phyloP scores from a whole-genome alignment of 1,140 invertebrate genomes.

The Anadara kagoshimensis region DNA sequence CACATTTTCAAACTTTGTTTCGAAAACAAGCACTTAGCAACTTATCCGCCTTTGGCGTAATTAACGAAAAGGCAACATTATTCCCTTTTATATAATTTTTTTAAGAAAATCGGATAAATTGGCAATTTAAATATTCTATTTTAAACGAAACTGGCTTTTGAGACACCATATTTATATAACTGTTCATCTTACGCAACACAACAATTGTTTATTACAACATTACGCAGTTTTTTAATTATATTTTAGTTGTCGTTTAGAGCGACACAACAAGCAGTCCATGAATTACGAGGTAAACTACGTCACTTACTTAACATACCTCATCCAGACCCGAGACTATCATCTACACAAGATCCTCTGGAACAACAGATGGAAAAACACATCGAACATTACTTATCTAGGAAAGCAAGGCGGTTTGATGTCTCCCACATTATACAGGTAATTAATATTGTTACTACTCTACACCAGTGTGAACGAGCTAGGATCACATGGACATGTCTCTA shows the following conservation, averaged over 20 bases:
- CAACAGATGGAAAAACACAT: conserved; percentile 76
- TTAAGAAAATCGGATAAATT: too few species aligned
- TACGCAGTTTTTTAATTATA: conserved; percentile 28
- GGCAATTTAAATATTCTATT: too few species aligned
- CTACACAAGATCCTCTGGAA: conserved; percentile 53
- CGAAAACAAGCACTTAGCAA: too few species aligned
- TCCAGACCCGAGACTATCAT: conserved; percentile 27
- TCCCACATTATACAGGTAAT: conserved; percentile 77
- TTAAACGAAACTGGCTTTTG: too few species aligned
- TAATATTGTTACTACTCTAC: too few species aligned
- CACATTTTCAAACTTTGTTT: not conserved
- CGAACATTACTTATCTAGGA: conserved; percentile 75
- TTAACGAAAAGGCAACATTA: too few species aligned
- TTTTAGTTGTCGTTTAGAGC: conserved; percentile 79
- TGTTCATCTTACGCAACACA: not conserved
- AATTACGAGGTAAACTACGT: conserved; percentile 76
- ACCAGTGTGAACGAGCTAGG: too few species aligned
- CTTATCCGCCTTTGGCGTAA: too few species aligned
- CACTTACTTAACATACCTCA: conserved; percentile 76
- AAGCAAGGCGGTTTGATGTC: conserved; percentile 77
- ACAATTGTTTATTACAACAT: not conserved
- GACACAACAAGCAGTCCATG: conserved; percentile 75
- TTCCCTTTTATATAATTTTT: too few species aligned
- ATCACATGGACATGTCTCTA: not conserved
- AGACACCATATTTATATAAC: too few species aligned